Conservation (phyloP, 2,888 invertebrate genomes). For the Microctonus aethiopoides region DNA sequence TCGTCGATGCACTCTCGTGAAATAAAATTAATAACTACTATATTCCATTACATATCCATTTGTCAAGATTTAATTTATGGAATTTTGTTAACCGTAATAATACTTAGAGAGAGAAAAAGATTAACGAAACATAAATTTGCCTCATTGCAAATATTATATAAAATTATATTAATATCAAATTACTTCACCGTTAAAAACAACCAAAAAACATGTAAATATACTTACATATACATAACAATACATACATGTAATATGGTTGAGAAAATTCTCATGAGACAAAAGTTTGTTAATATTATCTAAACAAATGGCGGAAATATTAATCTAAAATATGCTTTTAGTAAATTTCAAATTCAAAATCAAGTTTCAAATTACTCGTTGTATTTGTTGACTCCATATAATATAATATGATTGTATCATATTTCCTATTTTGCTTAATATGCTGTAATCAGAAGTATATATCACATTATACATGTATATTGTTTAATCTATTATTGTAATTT, state of each 20-base stretch:
- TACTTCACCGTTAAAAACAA: too few relatives aligned
- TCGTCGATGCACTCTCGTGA: too few relatives aligned
- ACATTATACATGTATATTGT: background rate
- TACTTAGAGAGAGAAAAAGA: too few relatives aligned
- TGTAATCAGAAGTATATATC: conserved; percentile 19
- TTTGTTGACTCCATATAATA: conserved; percentile 15
- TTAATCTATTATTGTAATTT: background rate
- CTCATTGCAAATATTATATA: too few relatives aligned
- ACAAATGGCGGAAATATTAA: background rate
- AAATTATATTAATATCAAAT: too few relatives aligned
- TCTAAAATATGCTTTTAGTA: background rate
- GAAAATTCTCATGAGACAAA: background rate
- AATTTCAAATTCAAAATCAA: background rate
- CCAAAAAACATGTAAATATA: too few relatives aligned
- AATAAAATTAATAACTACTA: too few relatives aligned
- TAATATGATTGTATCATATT: conserved; percentile 27
- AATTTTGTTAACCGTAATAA: too few relatives aligned
- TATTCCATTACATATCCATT: too few relatives aligned
- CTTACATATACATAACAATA: background rate
- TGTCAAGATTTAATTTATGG: too few relatives aligned
- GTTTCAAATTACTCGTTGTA: conserved; percentile 27
- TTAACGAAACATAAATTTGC: too few relatives aligned
- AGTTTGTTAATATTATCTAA: background rate
- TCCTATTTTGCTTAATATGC: conserved; percentile 26
- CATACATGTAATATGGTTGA: background rate